phyloP scores from a whole-genome alignment of 1,140 invertebrate genomes.

The Drosophila kanapiae region DNA sequence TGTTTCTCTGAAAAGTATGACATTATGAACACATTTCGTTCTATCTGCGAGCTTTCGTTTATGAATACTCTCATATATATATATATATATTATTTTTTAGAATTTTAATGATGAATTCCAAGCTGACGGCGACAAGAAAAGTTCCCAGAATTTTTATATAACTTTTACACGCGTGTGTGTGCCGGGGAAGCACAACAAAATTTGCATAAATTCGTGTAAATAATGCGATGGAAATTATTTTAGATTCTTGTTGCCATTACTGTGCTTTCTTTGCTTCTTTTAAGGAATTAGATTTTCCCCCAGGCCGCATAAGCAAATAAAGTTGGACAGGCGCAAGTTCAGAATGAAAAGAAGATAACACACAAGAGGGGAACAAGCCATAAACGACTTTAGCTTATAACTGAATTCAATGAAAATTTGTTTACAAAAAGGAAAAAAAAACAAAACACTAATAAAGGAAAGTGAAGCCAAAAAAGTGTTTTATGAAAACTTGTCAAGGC shows the following conservation, averaged over 20 bases:
- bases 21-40: slow-evolving; percentile 61
- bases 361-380: neutral
- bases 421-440: neutral
- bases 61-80: slow-evolving; percentile 1
- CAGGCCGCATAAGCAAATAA: slow-evolving; percentile 13
- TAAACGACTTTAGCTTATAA: slow-evolving; percentile 16
- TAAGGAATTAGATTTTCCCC: slow-evolving; percentile 38
- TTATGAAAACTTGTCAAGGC: slow-evolving; percentile 2
- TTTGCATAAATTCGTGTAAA: slow-evolving; percentile 67
- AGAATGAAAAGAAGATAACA: neutral
- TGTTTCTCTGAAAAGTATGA: slow-evolving; percentile 39
- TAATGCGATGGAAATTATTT: slow-evolving; percentile 67
- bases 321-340: slow-evolving; percentile 1
- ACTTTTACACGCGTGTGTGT: slow-evolving; percentile 8
- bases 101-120: slow-evolving; percentile 71
- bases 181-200: slow-evolving; percentile 26
- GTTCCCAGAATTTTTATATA: slow-evolving; percentile 29
- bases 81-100: slow-evolving; percentile 40
- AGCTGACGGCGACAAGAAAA: slow-evolving; percentile 36
- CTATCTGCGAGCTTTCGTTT: slow-evolving; percentile 12
- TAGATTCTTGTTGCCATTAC: slow-evolving; percentile 41
- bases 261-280: slow-evolving; percentile 8
- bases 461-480: slow-evolving; percentile 10
- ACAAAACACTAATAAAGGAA: slow-evolving; percentile 1
- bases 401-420: slow-evolving; percentile 13